Evolutionary conservation across 2,113 vertebrate species (phyloP), one percentile per base, ranked within the genome.

Genomic region (Atractosteus spatula): DNA sequence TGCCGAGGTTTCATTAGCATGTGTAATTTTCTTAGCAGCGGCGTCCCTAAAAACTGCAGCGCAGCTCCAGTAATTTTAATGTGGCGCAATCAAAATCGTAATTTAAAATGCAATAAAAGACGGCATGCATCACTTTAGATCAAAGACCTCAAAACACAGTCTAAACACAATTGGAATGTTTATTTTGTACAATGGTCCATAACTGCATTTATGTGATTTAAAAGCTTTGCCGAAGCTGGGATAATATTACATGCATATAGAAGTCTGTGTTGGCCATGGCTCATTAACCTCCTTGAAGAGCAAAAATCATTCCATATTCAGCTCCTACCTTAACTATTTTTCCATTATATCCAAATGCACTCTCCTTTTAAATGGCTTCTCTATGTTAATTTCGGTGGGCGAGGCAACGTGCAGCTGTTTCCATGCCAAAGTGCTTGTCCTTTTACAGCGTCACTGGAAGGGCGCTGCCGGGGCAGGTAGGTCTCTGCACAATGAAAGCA

Each of bases 161-260:
- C 87, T 84, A 85, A 93, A 89, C 88, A 83, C 91, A 89, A 93
- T 93, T 82, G 90, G 91, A 88, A 91, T 94, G 92, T 95, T 94
- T 94, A 90, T 94, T 91, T 93, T 93, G 93, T 92, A 94, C 91
- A 93, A 94, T 93, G 93, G 91, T 84, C 92, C 93, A 93, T 92
- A 92, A 93, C 92, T 89, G 91, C 88, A 86, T 94, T 92, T 89
- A 84, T 88, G 91, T 90, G 91, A 95, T 94, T 94, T 91, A 91
- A 89, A 91, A 92, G 92, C 92, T 93, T 93, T 92, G 73, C 82
- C 81, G 83, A 94, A 91, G 89, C 92, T 85, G 87, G 85, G 82
- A 81, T 88, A 90, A 89, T 92, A 90, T 92, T 89, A 89, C 89
- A 90, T 88, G 94, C 91, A 92, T 90, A 95, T 89, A 90, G 87